Conservation (phyloP, 2,888 invertebrate species). For the Pollenia amentaria region DNA sequence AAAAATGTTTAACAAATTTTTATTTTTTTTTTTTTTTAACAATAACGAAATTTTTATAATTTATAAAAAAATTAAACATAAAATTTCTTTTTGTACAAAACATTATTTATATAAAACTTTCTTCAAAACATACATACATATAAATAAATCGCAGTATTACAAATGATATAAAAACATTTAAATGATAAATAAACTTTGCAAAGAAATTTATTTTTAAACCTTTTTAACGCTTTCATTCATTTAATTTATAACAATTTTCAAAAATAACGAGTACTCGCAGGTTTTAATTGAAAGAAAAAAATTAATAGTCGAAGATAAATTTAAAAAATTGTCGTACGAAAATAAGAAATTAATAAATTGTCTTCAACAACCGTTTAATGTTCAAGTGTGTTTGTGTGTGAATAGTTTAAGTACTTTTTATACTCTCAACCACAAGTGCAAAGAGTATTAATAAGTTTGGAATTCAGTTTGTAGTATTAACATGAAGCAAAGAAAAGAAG, state of each 20-base stretch:
- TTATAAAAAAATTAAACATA: neutral
- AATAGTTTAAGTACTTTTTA: neutral
- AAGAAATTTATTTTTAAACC: neutral
- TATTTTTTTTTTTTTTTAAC: constrained; percentile 7
- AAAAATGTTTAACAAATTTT: constrained; percentile 9
- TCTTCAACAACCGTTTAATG: neutral
- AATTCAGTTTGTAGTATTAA: too few species aligned
- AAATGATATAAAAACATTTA: constrained; percentile 6
- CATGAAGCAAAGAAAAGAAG: too few species aligned
- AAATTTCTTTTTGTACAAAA: constrained; percentile 12
- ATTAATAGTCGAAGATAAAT: neutral
- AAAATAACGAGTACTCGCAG: constrained; percentile 5
- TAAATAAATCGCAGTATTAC: constrained; percentile 48
- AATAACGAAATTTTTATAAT: constrained; percentile 22
- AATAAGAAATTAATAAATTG: neutral
- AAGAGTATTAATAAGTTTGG: too few species aligned
- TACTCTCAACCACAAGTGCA: too few species aligned
- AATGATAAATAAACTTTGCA: constrained; percentile 7
- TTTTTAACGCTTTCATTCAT: constrained; percentile 60
- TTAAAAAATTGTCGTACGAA: neutral
- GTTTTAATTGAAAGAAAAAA: constrained; percentile 1
- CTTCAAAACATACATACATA: constrained; percentile 15
- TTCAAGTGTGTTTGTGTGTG: neutral
- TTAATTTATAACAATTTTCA: constrained; percentile 35
- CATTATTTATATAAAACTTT: constrained; percentile 51